Evolutionary conservation across 2,797 vertebrate species (phyloP).

Genomic region (Peromyscus aztecus): DNA sequence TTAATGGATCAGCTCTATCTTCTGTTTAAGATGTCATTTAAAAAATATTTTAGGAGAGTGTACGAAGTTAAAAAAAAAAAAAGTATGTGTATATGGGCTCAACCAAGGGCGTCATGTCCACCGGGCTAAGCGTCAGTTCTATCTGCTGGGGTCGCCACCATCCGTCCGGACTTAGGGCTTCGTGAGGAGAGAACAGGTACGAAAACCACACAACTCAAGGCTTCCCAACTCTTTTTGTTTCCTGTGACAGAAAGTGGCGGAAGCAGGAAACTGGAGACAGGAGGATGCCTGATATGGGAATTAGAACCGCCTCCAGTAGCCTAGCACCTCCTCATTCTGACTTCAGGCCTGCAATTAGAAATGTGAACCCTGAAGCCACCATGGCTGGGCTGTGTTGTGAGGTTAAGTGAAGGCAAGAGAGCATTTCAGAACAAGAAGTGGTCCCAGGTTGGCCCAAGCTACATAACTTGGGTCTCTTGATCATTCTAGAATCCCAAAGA

Average conservation of each 20-base stretch:
- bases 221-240: slow-evolving; percentile 15
- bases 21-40: background rate
- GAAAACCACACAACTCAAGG: background rate
- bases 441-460: background rate
- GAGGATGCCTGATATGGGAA: background rate
- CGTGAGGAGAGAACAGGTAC: background rate
- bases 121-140: background rate
- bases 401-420: background rate
- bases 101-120: background rate
- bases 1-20: background rate
- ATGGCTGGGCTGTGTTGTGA: background rate
- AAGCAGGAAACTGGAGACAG: slow-evolving; percentile 25
- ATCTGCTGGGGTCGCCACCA: background rate
- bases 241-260: slow-evolving; percentile 2
- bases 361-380: background rate
- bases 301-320: background rate
- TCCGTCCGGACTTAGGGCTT: background rate
- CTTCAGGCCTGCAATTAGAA: background rate
- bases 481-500: background rate
- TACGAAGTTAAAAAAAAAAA: background rate
- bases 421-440: background rate
- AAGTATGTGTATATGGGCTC: background rate
- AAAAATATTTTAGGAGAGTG: background rate
- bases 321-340: background rate
- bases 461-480: slow-evolving; percentile 4